Percentiles rank a stretch among this genome's conserved stretches.
phyloP scores from a whole-genome alignment of 1,140 invertebrate genomes.

The Euschistus heros region DNA sequence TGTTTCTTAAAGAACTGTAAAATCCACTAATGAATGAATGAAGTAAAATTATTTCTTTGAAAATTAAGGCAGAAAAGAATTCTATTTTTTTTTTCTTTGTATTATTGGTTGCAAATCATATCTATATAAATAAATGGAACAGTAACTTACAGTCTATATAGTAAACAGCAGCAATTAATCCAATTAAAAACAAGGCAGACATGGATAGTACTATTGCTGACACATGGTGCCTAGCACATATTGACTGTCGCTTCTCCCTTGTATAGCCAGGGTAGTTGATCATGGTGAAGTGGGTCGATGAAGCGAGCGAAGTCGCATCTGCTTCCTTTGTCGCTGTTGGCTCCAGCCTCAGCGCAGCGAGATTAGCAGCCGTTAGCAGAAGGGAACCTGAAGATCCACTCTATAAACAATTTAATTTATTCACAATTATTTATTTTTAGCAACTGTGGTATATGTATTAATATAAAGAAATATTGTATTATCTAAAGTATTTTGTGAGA shows the following conservation, averaged over 20 bases:
- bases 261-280: conserved; percentile 62
- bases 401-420: too few species aligned
- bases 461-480: too few species aligned
- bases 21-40: too few species aligned
- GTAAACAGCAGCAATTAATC: conserved; percentile 58
- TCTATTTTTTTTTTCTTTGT: too few species aligned
- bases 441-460: too few species aligned
- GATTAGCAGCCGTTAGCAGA: conserved; percentile 62
- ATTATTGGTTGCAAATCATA: too few species aligned
- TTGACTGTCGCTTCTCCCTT: conserved; percentile 42
- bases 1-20: too few species aligned
- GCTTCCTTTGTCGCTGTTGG: conserved; percentile 36
- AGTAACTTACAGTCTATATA: conserved; percentile 42
- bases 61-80: too few species aligned
- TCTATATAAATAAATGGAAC: too few species aligned
- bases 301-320: conserved; percentile 62
- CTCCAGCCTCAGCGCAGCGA: conserved; percentile 51
- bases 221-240: conserved; percentile 55
- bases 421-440: too few species aligned
- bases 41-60: too few species aligned
- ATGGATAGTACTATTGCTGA: conserved; percentile 67
- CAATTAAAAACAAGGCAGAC: conserved; percentile 63
- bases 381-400: conserved; percentile 66
- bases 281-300: conserved; percentile 74
- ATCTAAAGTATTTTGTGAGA: too few species aligned